These are phyloP conservation scores for Hybognathus amarus DNA, from an alignment of 2,797 vertebrate species.

Conservation along the genomic window DNA sequence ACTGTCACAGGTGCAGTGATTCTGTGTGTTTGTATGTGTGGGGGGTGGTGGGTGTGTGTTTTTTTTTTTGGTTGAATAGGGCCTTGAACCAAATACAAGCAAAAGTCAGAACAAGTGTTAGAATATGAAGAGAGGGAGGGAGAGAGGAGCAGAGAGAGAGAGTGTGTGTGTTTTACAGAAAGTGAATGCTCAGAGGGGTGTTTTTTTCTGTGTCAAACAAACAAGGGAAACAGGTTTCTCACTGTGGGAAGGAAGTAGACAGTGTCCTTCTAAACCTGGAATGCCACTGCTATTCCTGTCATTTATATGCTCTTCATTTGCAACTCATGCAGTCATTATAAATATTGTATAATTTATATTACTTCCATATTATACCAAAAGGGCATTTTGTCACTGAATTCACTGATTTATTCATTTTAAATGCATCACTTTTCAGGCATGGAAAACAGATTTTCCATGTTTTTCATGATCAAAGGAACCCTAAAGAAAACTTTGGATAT, in stretches of 20 bases:
- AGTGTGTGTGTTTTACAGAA: conserved; percentile 49
- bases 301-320: conserved; percentile 11
- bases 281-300: conserved; percentile 24
- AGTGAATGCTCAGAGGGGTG: conserved; percentile 41
- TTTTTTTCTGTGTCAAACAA: conserved; percentile 55
- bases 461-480: background rate
- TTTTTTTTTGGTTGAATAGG: conserved; percentile 52
- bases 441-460: background rate
- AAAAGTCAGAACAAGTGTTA: conserved; percentile 56
- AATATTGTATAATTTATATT: background rate
- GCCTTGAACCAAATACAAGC: conserved; percentile 51
- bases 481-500: background rate
- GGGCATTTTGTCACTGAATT: background rate
- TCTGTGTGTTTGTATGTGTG: conserved; percentile 39
- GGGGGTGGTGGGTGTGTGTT: background rate
- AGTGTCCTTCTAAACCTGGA: conserved; percentile 18
- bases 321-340: background rate
- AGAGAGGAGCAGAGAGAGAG: background rate
- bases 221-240: conserved; percentile 57
- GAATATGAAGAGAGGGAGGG: conserved; percentile 17
- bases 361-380: background rate
- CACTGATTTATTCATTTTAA: background rate
- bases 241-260: conserved; percentile 32
- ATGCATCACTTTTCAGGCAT: background rate
- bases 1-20: conserved; percentile 72